Base-by-base conservation (phyloP, 2,888 invertebrate species). In the Ephialtes manifestator region DNA sequence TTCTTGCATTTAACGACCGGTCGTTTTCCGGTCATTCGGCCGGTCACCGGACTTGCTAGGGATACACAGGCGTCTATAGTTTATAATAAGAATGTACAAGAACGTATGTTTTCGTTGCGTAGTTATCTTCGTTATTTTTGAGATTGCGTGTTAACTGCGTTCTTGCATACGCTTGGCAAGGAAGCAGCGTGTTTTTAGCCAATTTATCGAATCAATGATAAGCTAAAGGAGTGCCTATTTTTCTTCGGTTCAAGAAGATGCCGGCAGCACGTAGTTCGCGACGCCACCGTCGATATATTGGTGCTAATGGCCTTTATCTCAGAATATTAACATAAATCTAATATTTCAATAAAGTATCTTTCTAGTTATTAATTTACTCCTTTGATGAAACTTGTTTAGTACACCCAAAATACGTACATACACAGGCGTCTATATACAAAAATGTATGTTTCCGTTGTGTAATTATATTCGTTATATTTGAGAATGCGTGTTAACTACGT, bases 141-240 rank as follows among this genome's bases (percentile, higher is more conserved):
- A n/a, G 8, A n/a, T n/a, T 31, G 31, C 39, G n/a, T 39, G 18
- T 63, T 18, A 35, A 18, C 63, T 39, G 63, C 18, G 18, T 10
- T 63, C 39, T 63, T 39, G 35, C 63, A 5, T 18, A 18, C 15
- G 39, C 10, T n/a, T 63, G 1, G 35, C 8, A 15, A 39, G 39
- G 1, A 18, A 63, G n/a, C n/a, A 10, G 39, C 39, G 10, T 39
- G n/a, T 63, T 63, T 18, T 39, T 18, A 63, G 63, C 18, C 35
- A 63, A 63, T 63, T 63, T 39, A 39, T 0, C 35, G 8, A 63
- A 63, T 63, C 63, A 39, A 63, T 63, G 63, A 63, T 63, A 63
- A 63, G 3, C 35, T 11, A 63, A 11, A 63, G 35, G 63, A 63
- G 63, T n/a, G 39, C 11, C 39, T 39, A 39, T 1, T 15, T 51